Base-by-base conservation (phyloP, 2,797 vertebrate genomes). In the Heterohyrax brucei region DNA sequence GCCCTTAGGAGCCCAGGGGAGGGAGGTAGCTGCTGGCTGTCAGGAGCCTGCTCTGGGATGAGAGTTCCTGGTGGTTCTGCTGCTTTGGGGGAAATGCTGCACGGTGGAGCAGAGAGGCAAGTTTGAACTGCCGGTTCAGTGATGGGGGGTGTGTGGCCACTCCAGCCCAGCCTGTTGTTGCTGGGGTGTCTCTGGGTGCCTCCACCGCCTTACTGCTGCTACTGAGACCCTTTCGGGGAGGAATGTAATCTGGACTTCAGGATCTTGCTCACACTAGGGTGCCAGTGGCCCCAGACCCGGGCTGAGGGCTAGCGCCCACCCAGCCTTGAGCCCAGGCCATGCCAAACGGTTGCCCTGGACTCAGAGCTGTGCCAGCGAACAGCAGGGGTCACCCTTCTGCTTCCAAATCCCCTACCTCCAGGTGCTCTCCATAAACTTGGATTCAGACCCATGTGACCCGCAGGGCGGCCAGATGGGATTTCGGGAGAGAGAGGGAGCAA, bases 301-400 rank as follows among this genome's bases (percentile, higher is more conserved):
- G 33, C 1, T 0, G 4, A 28, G 21, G 59, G 14, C 39, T 0
- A 33, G 64, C 13, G 24, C 39, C 33, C 56, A 10, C 33, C 7
- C 16, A 48, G 44, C 50, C n/a, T 7, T 50, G 44, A 70, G 30
- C 30, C 33, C 14, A 28, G 50, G 61, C 30, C 22, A 5, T 18
- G 28, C 56, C 68, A 82, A 39, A 28, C 3, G 4, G 2, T 77
- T 39, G 13, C 85, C 88, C 79, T 22, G 2, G 30, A 1, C 56
- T 6, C 78, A 30, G 53, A 59, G 61, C 10, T 1, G 86, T 7
- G 62, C 75, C 76, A 18, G 19, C 9, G 73, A 90, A 97, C 97
- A 97, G 94, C 96, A 92, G 95, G 94, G 73, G 96, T 97, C 96
- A 92, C 95, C 87, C 92, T 97, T 96, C 48, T 64, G 94, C 96